Conservation (phyloP, 2,113 vertebrate genomes). For the Triplophysa rosa region DNA sequence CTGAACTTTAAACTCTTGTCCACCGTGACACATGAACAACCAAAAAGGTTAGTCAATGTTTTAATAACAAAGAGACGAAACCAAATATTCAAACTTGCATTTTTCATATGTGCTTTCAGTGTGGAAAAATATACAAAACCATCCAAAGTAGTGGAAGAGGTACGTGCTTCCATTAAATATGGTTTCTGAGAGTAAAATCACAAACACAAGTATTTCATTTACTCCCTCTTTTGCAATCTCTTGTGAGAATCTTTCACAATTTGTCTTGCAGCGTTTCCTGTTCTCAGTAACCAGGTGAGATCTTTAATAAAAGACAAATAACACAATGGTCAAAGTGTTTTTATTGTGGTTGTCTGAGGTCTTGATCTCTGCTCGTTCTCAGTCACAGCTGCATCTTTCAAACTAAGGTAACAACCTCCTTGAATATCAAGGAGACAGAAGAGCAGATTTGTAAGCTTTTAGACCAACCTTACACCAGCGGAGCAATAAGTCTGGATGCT, state of each 20-base stretch:
- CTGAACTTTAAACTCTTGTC: conserved; percentile 61
- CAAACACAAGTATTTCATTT: too few species aligned
- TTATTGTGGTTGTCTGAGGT: neutral
- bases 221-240: too few species aligned
- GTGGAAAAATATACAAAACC: neutral
- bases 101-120: conserved; percentile 3
- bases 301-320: neutral
- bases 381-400: conserved; percentile 71
- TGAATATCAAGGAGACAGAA: conserved; percentile 53
- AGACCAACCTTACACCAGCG: conserved; percentile 49
- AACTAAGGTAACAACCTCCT: conserved; percentile 58
- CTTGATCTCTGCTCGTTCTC: conserved; percentile 18
- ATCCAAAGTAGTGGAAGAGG: neutral
- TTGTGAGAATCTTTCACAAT: neutral
- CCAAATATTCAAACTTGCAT: neutral
- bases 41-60: conserved; percentile 51
- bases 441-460: conserved; percentile 55
- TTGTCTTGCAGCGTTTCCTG: neutral
- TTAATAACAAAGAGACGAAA: neutral
- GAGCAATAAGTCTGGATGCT: conserved; percentile 43
- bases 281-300: neutral
- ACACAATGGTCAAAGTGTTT: neutral
- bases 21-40: conserved; percentile 20
- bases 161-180: neutral
- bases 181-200: neutral